Evolutionary conservation across 2,888 invertebrate species (phyloP).

Genomic region (Scrobipalpa atriplicella): DNA sequence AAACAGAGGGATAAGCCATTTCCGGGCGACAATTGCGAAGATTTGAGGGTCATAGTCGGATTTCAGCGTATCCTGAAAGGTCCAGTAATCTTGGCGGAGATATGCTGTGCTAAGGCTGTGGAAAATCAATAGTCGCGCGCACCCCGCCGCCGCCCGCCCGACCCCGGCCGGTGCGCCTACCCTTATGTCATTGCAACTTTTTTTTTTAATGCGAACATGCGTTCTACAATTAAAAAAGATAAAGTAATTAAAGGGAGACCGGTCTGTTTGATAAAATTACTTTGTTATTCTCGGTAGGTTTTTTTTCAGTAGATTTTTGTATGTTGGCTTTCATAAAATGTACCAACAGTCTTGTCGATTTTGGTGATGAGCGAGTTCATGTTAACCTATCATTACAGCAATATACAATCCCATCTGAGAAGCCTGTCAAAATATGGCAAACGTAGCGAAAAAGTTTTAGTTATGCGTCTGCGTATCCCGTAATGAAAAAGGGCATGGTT

Average conservation of each 20-base stretch:
- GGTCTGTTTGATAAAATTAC: neutral
- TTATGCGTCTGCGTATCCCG: no score
- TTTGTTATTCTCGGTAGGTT: neutral
- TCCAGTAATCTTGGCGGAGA: conserved; percentile 47
- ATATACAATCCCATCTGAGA: no score
- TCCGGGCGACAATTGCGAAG: conserved; percentile 8
- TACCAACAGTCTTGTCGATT: no score
- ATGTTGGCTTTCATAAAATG: no score
- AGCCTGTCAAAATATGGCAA: no score
- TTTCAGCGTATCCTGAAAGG: conserved; percentile 32
- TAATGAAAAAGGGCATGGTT: no score
- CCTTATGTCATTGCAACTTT: conserved; percentile 52
- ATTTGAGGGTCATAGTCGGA: conserved; percentile 20
- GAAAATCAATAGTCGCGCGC: conserved; percentile 81
- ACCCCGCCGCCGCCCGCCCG: conserved; percentile 41
- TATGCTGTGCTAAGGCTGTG: conserved; percentile 47
- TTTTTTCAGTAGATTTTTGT: neutral
- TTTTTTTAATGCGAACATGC: conserved; percentile 51
- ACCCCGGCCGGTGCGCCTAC: conserved; percentile 41
- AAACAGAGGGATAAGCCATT: neutral
- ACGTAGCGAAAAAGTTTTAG: no score
- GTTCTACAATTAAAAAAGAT: conserved; percentile 42
- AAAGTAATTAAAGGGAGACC: neutral
- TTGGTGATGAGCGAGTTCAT: no score
- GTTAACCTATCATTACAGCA: no score